Base-by-base conservation (phyloP, 2,888 invertebrate species). In the Stenichneumon culpator region DNA sequence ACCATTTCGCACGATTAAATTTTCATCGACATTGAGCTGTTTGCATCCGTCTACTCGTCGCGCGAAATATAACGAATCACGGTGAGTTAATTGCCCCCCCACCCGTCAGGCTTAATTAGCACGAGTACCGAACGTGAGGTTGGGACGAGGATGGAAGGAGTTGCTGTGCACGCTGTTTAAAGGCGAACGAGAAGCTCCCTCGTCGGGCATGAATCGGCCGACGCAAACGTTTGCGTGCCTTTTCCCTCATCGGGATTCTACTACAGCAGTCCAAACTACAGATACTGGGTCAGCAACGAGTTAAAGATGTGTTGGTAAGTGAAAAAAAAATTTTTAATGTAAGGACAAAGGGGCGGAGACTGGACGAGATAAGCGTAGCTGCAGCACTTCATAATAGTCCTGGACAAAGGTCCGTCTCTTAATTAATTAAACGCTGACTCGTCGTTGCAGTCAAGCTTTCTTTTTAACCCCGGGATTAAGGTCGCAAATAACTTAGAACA, bases 31-130 rank as follows among this genome's bases (percentile, higher is more conserved):
- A 57, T 57, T 57, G 22, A 57, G 57, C 57, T 57, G 22, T 22
- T 57, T 57, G 14, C 57, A 22, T 57, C 57, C 19, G 22, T 77
- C 19, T 44, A 14, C 25, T 77, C 32, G 63, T 65, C 39, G 50
- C 50, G n/a, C 67, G 39, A 70, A 39, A 47, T 69, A 50, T 79
- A 74, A 67, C 69, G 79, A 80, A 83, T 79, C 63, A 75, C 80
- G 72, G 65, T 74, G 54, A 79, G 81, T 82, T 83, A 82, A 82
- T 84, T 86, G 52, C 72, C 63, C 82, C 60, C 36, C 36, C 2
- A 36, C 36, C 36, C 36, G 36, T 82, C 73, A 77, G 79, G 79
- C 32, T 81, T 84, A 83, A 86, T 86, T 79, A 84, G 73, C 81
- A 69, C 77, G 74, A 78, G 82, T 78, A 75, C 65, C 16, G 47